A percentile compares a stretch with the other conserved stretches of the same genome.
Conservation (phyloP, 2,797 vertebrate species). For the Pseudotriccus pelzelni region DNA sequence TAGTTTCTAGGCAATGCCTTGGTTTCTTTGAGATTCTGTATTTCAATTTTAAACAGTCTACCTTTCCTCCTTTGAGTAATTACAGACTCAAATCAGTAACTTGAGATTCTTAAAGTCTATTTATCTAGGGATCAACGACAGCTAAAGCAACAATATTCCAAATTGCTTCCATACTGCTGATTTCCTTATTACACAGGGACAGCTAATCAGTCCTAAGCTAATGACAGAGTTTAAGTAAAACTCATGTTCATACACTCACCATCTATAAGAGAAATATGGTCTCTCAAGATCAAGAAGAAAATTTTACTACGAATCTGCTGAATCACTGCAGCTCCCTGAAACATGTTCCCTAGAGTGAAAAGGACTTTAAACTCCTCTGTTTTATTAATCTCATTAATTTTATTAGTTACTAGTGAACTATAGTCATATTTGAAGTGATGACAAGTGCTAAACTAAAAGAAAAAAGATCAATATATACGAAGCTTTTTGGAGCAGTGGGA, state of each 20-base stretch:
- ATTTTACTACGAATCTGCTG: background rate
- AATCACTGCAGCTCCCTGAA: background rate
- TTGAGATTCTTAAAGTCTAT: background rate
- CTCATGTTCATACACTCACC: background rate
- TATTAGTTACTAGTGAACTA: background rate
- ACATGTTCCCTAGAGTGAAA: rapidly evolving
- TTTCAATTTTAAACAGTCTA: background rate
- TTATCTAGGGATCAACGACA: background rate
- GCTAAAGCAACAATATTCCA: background rate
- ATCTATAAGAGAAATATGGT: background rate
- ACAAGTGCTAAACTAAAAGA: background rate
- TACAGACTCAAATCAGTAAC: background rate
- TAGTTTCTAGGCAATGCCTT: background rate
- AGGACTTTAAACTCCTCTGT: background rate
- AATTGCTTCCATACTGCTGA: background rate
- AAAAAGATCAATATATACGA: background rate
- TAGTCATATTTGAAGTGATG: background rate
- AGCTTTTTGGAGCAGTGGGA: background rate
- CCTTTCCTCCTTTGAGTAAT: background rate
- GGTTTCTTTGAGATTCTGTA: background rate
- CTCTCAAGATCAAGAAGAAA: background rate
- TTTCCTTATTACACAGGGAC: background rate
- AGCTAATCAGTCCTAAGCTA: background rate
- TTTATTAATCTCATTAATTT: background rate
- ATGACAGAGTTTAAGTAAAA: background rate